These are phyloP conservation scores for Myiagra hebetior DNA, from an alignment of 2,113 vertebrate genomes.

Conservation along the genomic window DNA sequence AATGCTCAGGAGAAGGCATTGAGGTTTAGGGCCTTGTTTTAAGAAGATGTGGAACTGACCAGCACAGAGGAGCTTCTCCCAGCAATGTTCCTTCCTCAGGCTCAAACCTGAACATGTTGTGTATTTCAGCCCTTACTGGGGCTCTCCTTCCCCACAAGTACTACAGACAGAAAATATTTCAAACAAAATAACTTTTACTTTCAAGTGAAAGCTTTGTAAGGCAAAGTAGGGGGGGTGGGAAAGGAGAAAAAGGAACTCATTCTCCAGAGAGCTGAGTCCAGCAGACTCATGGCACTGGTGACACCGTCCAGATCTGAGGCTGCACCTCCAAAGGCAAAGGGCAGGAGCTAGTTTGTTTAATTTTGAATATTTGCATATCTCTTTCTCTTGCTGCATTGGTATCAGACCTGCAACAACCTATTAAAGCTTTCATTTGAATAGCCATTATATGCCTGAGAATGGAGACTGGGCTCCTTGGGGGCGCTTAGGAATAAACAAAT, in stretches of 20 bases:
- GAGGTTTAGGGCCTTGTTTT: not conserved
- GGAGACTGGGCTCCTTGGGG: slow-evolving; percentile 9
- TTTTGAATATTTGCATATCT: slow-evolving; percentile 15
- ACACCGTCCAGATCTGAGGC: not conserved
- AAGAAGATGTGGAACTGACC: not conserved
- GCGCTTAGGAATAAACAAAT: slow-evolving; percentile 27
- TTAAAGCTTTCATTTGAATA: slow-evolving; percentile 41
- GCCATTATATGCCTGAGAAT: slow-evolving; percentile 9
- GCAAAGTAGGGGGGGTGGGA: not conserved
- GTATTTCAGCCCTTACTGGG: not conserved
- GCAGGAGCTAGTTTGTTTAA: slow-evolving; percentile 16
- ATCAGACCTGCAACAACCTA: slow-evolving; percentile 25
- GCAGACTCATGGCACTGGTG: not conserved
- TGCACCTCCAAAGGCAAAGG: not conserved
- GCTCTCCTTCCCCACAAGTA: not conserved
- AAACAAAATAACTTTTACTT: not conserved
- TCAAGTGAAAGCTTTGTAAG: not conserved
- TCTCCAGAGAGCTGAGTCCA: not conserved
- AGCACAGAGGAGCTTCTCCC: not conserved
- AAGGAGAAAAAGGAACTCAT: not conserved
- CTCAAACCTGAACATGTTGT: not conserved
- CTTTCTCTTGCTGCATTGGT: not conserved
- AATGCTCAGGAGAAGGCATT: not conserved
- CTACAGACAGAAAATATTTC: not conserved
- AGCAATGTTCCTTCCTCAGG: not conserved